Conservation (phyloP, 2,113 vertebrate species). For the Erinaceus europaeus region DNA sequence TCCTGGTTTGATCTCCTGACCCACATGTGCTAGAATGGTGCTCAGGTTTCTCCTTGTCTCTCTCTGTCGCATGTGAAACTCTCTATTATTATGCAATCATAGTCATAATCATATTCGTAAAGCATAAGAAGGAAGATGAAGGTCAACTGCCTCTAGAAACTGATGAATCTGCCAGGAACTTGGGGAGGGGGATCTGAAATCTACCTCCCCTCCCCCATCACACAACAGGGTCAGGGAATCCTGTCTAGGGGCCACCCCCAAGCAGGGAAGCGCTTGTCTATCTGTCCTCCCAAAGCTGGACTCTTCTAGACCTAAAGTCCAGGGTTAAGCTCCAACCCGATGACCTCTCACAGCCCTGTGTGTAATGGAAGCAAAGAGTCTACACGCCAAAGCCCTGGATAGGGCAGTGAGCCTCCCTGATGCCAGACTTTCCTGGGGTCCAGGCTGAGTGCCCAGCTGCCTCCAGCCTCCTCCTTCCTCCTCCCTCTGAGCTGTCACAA, state of each 20-base stretch:
- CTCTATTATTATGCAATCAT: too few relatives aligned
- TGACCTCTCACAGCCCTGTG: accelerated
- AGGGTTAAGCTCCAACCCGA: neutral
- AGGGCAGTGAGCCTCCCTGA: neutral
- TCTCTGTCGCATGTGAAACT: too few relatives aligned
- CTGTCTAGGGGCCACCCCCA: neutral
- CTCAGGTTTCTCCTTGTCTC: too few relatives aligned
- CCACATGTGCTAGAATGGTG: too few relatives aligned
- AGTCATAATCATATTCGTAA: too few relatives aligned
- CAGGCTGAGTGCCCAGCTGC: neutral
- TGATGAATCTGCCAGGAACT: neutral
- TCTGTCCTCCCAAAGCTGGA: neutral
- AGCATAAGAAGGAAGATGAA: too few relatives aligned
- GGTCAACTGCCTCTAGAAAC: neutral
- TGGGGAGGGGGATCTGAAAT: neutral
- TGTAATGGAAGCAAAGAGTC: neutral
- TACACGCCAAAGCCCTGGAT: neutral
- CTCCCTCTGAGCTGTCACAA: constrained; percentile 45
- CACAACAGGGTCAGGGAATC: neutral
- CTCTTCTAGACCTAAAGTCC: neutral
- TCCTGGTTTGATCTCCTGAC: too few relatives aligned
- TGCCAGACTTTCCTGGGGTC: neutral
- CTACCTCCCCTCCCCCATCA: neutral
- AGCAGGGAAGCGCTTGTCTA: neutral
- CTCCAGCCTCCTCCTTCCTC: constrained; percentile 53